A percentile compares a stretch with the other conserved stretches of the same genome.
Conservation (phyloP, 2,888 invertebrate genomes). For the Mamestra brassicae region DNA sequence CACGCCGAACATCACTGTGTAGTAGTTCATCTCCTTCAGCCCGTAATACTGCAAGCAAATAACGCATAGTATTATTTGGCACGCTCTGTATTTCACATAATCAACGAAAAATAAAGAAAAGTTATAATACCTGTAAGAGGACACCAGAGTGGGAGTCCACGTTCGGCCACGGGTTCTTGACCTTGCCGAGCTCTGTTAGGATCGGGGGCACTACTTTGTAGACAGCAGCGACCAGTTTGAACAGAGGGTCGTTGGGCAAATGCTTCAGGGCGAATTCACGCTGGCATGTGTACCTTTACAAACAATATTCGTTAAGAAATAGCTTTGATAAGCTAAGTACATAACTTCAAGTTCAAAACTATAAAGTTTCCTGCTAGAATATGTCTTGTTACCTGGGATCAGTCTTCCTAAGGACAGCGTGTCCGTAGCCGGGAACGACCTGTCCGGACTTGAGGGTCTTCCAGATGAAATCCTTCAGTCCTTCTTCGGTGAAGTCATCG, state of each 20-base stretch:
- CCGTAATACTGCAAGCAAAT: constrained; percentile 94
- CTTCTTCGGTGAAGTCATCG: constrained; percentile 96
- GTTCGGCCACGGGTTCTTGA: constrained; percentile 99
- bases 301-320: constrained; percentile 11
- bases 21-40: constrained; percentile 97
- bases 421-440: constrained; percentile 99
- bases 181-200: constrained; percentile 97
- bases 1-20: constrained; percentile 98
- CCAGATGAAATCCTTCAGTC: constrained; percentile 99
- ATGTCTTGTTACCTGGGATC: constrained; percentile 92
- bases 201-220: constrained; percentile 98
- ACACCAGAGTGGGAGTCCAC: constrained; percentile 99
- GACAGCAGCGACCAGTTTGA: constrained; percentile 97
- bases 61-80: constrained; percentile 37
- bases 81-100: not conserved
- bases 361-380: not conserved
- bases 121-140: constrained; percentile 93
- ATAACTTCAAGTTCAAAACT: not conserved
- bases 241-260: constrained; percentile 97
- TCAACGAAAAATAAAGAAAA: not conserved
- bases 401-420: constrained; percentile 98
- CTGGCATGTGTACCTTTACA: constrained; percentile 95
- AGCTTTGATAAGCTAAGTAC: not conserved
- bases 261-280: constrained; percentile 98
- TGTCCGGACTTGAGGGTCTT: constrained; percentile 98